Conservation (phyloP, 2,888 invertebrate species). For the Pseudolycoriella hygida region DNA sequence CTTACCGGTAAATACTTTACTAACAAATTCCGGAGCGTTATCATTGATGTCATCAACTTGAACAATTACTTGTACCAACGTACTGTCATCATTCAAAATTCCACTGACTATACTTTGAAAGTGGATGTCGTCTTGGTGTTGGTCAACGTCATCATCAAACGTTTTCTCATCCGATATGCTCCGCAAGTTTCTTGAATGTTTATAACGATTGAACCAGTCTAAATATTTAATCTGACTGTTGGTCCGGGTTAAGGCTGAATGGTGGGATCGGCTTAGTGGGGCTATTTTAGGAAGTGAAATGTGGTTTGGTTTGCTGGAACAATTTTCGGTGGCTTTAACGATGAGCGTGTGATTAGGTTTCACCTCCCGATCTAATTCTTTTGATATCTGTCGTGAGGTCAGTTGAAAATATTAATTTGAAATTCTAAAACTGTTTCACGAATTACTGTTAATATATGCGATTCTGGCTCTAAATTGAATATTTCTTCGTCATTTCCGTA, state of each 20-base stretch:
- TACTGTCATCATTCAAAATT: slow-evolving; percentile 37
- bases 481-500: slow-evolving; percentile 57
- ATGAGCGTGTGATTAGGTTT: slow-evolving; percentile 48
- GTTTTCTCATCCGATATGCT: slow-evolving; percentile 5
- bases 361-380: slow-evolving; percentile 58
- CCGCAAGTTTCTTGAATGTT: slow-evolving; percentile 17
- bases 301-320: slow-evolving; percentile 37
- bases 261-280: neutral
- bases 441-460: slow-evolving; percentile 35
- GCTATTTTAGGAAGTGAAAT: slow-evolving; percentile 1
- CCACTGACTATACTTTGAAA: neutral
- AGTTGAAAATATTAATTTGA: neutral
- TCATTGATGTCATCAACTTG: slow-evolving; percentile 77
- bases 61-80: slow-evolving; percentile 49
- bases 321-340: slow-evolving; percentile 72
- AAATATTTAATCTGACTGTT: slow-evolving; percentile 1
- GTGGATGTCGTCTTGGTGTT: neutral
- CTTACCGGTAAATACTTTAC: slow-evolving; percentile 64
- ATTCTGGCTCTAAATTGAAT: slow-evolving; percentile 53
- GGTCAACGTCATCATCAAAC: neutral
- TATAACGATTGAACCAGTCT: slow-evolving; percentile 16
- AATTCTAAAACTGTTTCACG: neutral
- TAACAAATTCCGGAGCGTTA: slow-evolving; percentile 68
- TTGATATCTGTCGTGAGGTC: slow-evolving; percentile 31
- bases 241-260: neutral